Base-by-base conservation (phyloP, 2,888 invertebrate genomes). In the Toxonevra muliebris region DNA sequence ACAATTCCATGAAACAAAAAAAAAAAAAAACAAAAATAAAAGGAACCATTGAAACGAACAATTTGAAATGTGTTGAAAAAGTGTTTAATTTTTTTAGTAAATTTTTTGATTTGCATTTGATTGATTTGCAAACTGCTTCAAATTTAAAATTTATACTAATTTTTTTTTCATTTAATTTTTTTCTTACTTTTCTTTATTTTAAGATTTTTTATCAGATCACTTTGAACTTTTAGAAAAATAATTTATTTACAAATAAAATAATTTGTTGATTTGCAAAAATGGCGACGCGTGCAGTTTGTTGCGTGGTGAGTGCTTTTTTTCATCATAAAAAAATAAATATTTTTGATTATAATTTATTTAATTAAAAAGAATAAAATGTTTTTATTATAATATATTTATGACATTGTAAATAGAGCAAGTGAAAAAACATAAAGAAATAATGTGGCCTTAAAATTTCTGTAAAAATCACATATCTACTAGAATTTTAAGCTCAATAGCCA, bases 241-340 rank as follows among this genome's bases (percentile, higher is more conserved):
- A 72, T 77, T 79, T 76, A 77, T 79, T 77, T 77, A 76, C 76
- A 70, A 57, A 68, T 69, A 61, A 72, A 74, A 71, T 71, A 69
- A 72, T 74, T 79, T 77, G 75, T 77, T 69, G 66, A 74, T 7
- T 70, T 76, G 76, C 77, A 75, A 82, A 74, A 76, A 84, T 84
- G 84, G 78, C 81, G 82, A 78, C 81, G 82, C 84, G 85, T 84
- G 84, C 84, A 79, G 81, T 78, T 77, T 74, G 82, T 73, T 84
- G 84, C 84, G 84, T 84, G 84, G 84, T 84, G 80, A 84, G 84
- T 84, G 78, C 68, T 62, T 30, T 50, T 48, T 42, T 13, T 15
- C 15, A n/a, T 15, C 53, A n/a, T 20, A 60, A 2, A 45, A 45
- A n/a, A n/a, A n/a, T n/a, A n/a, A n/a, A n/a, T n/a, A n/a, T n/a